These are phyloP conservation scores for Chironomus tepperi DNA, from an alignment of 1,140 invertebrate species.

Conservation along the genomic window DNA sequence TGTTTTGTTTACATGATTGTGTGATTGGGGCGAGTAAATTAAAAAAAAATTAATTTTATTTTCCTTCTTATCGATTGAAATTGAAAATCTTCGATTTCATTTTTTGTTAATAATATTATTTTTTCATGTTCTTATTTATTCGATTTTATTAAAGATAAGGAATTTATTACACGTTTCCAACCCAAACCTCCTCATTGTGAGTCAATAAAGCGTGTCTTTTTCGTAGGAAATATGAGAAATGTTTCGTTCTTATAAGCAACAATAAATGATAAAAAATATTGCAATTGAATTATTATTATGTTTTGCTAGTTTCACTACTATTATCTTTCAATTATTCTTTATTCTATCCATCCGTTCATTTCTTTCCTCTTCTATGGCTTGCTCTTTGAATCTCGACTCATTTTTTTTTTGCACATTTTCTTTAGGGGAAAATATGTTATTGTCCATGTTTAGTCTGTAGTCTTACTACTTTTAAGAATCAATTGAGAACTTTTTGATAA, in stretches of 20 bases:
- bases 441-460: too few relatives aligned
- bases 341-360: too few relatives aligned
- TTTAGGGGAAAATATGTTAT: too few relatives aligned
- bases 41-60: too few relatives aligned
- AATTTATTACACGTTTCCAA: neutral
- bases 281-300: neutral
- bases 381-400: neutral
- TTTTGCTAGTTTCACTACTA: neutral
- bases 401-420: too few relatives aligned
- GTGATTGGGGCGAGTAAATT: too few relatives aligned
- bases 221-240: neutral
- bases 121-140: neutral
- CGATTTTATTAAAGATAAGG: neutral
- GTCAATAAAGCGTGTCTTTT: constrained; percentile 6
- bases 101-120: neutral
- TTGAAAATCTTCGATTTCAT: neutral
- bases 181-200: neutral
- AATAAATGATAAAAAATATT: neutral
- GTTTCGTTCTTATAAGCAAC: neutral
- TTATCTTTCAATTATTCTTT: constrained; percentile 9
- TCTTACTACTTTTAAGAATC: too few relatives aligned
- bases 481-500: too few relatives aligned
- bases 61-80: neutral
- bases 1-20: too few relatives aligned
- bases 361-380: neutral